phyloP scores from a whole-genome alignment of 2,113 vertebrate species.

The Dolichallabes microphthalmus region DNA sequence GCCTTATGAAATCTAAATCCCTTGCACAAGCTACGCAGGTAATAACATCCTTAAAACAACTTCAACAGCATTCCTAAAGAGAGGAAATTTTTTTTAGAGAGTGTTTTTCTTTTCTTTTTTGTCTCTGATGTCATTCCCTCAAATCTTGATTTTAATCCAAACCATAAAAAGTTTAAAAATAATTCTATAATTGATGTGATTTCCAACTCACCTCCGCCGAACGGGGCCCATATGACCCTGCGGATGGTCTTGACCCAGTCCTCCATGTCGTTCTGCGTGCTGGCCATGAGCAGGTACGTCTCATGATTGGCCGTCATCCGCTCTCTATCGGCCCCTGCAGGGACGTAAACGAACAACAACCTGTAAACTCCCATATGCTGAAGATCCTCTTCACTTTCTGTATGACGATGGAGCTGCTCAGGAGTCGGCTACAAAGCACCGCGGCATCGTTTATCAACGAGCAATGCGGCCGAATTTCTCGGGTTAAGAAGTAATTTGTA shows the following conservation, averaged over 20 bases:
- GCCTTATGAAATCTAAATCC: background rate
- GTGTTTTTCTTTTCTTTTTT: background rate
- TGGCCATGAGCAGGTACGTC: conserved; percentile 99
- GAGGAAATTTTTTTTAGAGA: background rate
- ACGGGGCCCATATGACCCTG: conserved; percentile 97
- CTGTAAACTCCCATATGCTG: background rate
- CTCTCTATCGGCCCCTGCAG: conserved; percentile 88
- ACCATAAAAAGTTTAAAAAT: background rate
- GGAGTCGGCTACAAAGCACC: background rate
- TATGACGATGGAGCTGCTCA: background rate
- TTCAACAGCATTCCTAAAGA: background rate
- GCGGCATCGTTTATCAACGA: background rate
- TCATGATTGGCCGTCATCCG: conserved; percentile 99
- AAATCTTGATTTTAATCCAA: background rate
- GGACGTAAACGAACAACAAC: conserved; percentile 35
- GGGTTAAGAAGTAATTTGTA: background rate
- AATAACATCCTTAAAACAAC: background rate
- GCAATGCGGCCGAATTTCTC: background rate
- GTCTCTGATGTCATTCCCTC: background rate
- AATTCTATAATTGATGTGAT: background rate
- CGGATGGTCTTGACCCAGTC: conserved; percentile 98
- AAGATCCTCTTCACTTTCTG: background rate
- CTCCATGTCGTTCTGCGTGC: conserved; percentile 99
- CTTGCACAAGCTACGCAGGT: background rate
- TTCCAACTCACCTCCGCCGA: conserved; percentile 89